Evolutionary conservation across 1,140 invertebrate genomes (phyloP), one percentile per base, ranked within the genome.

Genomic region (Olivierus martensii): DNA sequence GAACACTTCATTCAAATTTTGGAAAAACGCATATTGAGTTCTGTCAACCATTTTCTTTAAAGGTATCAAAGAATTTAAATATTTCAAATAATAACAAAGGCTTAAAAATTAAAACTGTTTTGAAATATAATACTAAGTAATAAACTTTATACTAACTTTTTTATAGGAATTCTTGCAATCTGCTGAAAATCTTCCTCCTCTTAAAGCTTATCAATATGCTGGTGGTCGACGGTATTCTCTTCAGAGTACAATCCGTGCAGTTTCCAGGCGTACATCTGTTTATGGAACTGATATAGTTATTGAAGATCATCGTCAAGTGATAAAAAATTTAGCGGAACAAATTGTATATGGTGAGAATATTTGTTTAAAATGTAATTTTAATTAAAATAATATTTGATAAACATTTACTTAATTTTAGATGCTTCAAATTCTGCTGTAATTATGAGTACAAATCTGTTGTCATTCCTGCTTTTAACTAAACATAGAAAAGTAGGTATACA

Each of bases 1-100:
- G 79, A 45, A 82, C 83, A 0, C 65, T 94, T 1, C 83, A 80
- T 53, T 82, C 84, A 14, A 83, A 84, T 63, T 93, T 88, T 68
- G 92, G 92, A 4, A 81, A 82, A 59, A 85, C 93, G 51, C 77
- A 90, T 59, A 79, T 96, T 28, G 88, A 96, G 64, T 89, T 95
- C 65, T 87, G 87, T 60, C 82, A 91, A 63, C 92, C 92, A 0
- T 92, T 94, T 66, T 93, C 88, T 3, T 71, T 96, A 14, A 81
- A 80, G 68, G 61, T 58, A 47, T n/a, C n/a, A n/a, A n/a, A n/a
- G n/a, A n/a, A n/a, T n/a, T n/a, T n/a, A n/a, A n/a, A n/a, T n/a
- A n/a, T n/a, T n/a, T n/a, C n/a, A n/a, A n/a, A n/a, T 2, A n/a
- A n/a, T n/a, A n/a, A n/a, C n/a, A n/a, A n/a, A n/a, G n/a, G n/a